phyloP scores from a whole-genome alignment of 2,888 invertebrate species.

The Emmelina monodactyla region DNA sequence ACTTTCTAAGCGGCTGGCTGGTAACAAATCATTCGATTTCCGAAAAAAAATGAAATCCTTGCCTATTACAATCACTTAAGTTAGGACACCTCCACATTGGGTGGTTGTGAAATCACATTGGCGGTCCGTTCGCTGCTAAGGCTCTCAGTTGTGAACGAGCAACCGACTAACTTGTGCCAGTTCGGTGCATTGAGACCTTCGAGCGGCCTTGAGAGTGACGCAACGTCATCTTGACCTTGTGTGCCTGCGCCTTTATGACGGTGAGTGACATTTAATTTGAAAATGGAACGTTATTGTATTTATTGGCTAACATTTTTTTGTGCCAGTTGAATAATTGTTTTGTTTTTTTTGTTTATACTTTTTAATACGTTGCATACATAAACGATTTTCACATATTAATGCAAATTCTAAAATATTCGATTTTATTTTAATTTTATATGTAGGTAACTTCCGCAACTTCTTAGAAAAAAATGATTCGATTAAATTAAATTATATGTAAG shows the following conservation, averaged over 20 bases:
- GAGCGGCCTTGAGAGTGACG: constrained; percentile 38
- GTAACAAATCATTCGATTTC: too few relatives aligned
- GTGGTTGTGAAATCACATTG: constrained; percentile 43
- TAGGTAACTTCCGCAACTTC: too few relatives aligned
- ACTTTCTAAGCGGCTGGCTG: too few relatives aligned
- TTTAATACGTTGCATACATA: too few relatives aligned
- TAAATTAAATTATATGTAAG: too few relatives aligned
- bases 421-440: too few relatives aligned
- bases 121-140: constrained; percentile 21
- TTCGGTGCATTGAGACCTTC: constrained; percentile 35
- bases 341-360: too few relatives aligned
- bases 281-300: not conserved
- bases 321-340: too few relatives aligned
- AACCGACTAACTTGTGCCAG: constrained; percentile 40
- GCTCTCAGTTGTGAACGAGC: constrained; percentile 49
- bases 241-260: constrained; percentile 2
- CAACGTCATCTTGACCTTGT: constrained; percentile 39
- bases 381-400: too few relatives aligned
- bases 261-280: constrained; percentile 1
- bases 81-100: constrained; percentile 46
- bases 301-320: not conserved
- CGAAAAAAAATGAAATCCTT: constrained; percentile 28
- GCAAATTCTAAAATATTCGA: too few relatives aligned
- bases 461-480: too few relatives aligned
- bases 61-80: constrained; percentile 37